Evolutionary conservation across 2,888 invertebrate species (phyloP).

Genomic region (Tetragonisca angustula): DNA sequence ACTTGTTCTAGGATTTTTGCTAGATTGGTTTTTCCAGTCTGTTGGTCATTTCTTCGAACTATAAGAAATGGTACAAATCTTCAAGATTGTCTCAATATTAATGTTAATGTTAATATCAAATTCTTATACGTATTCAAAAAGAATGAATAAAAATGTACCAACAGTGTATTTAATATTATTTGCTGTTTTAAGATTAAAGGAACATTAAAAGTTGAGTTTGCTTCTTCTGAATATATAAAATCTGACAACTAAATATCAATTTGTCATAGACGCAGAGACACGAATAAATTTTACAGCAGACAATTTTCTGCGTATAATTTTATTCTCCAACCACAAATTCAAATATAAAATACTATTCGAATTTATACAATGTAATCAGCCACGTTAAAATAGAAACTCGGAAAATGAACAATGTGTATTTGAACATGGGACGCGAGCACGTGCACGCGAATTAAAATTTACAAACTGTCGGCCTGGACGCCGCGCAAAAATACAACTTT

Average conservation of each 20-base stretch:
- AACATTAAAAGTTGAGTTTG: background rate
- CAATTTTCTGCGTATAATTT: slow-evolving; percentile 60
- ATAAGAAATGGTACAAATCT: background rate
- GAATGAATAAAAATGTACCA: background rate
- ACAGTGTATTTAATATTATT: background rate
- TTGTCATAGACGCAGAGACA: background rate
- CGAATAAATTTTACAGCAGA: background rate
- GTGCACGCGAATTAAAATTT: slow-evolving; percentile 43
- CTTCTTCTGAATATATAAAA: too few species aligned
- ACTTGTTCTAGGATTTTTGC: background rate
- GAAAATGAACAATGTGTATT: slow-evolving; percentile 46
- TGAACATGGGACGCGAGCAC: slow-evolving; percentile 23
- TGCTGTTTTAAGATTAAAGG: background rate
- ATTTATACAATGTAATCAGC: slow-evolving; percentile 62
- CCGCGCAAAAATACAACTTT: slow-evolving; percentile 41
- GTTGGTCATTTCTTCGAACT: background rate
- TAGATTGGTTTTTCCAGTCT: background rate
- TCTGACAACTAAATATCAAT: background rate
- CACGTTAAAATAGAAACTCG: slow-evolving; percentile 49
- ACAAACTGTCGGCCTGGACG: slow-evolving; percentile 31
- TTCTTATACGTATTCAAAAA: background rate
- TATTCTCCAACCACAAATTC: slow-evolving; percentile 69
- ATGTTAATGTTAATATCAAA: background rate
- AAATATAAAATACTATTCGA: slow-evolving; percentile 63
- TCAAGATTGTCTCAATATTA: background rate